These are phyloP conservation scores for Sinelater perroti DNA, from an alignment of 2,888 invertebrate species.

Conservation along the genomic window DNA sequence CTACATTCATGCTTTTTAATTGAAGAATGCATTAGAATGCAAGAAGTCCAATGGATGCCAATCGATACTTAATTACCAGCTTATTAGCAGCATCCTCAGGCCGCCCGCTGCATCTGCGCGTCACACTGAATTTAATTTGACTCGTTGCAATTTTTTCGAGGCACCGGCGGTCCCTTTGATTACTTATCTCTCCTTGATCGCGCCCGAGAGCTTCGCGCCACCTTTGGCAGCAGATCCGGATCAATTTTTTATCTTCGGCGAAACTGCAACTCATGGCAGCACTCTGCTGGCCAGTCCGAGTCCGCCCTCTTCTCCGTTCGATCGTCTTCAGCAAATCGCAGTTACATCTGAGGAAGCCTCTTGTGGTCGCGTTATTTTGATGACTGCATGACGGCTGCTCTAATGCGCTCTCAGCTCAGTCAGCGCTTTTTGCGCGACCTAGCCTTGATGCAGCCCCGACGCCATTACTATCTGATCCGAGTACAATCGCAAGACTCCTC, in stretches of 20 bases:
- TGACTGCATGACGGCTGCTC: not conserved
- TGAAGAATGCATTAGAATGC: too few relatives aligned
- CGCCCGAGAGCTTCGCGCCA: conserved; percentile 2
- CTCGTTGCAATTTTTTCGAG: too few relatives aligned
- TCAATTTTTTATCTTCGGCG: not conserved
- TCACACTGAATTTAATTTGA: too few relatives aligned
- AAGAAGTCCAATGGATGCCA: too few relatives aligned
- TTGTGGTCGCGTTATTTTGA: conserved; percentile 8
- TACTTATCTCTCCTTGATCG: conserved; percentile 3
- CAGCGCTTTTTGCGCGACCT: too few relatives aligned
- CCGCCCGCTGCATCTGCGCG: too few relatives aligned
- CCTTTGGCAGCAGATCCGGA: conserved; percentile 4
- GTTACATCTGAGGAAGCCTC: conserved; percentile 15
- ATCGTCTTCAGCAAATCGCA: conserved; percentile 4
- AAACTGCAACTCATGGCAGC: conserved; percentile 20
- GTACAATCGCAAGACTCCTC: not conserved
- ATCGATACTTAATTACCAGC: too few relatives aligned
- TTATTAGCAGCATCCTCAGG: too few relatives aligned
- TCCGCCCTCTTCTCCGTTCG: conserved; percentile 5
- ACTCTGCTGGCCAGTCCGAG: conserved; percentile 2
- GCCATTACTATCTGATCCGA: not conserved
- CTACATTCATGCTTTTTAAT: too few relatives aligned
- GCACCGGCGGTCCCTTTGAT: not conserved
- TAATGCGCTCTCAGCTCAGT: conserved; percentile 9
- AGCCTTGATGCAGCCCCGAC: too few relatives aligned